Conservation (phyloP, 2,797 vertebrate genomes). For the Lophius americanus region DNA sequence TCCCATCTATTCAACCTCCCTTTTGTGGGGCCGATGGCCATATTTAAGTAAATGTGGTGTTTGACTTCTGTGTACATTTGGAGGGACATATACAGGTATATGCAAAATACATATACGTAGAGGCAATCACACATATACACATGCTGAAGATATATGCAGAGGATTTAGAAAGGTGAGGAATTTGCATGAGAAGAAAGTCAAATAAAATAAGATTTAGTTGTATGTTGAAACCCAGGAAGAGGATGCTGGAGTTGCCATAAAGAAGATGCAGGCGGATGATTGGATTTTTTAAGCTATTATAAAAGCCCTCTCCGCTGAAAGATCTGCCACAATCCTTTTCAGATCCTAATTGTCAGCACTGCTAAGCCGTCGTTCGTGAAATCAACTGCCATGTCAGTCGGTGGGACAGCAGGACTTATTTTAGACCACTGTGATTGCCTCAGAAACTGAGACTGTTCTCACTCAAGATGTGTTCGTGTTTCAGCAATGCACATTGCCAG, state of each 20-base stretch:
- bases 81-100: too few species aligned
- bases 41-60: too few species aligned
- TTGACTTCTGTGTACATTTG: too few species aligned
- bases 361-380: slow-evolving; percentile 64
- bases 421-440: slow-evolving; percentile 58
- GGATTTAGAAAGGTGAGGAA: too few species aligned
- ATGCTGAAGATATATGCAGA: too few species aligned
- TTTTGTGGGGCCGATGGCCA: too few species aligned
- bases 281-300: slow-evolving; percentile 66
- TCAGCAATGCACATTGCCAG: slow-evolving; percentile 1
- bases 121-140: too few species aligned
- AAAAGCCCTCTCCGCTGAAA: slow-evolving; percentile 57
- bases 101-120: too few species aligned
- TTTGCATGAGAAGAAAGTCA: too few species aligned
- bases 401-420: slow-evolving; percentile 49
- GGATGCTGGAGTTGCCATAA: slow-evolving; percentile 36
- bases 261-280: slow-evolving; percentile 61
- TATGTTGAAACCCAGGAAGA: slow-evolving; percentile 32
- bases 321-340: slow-evolving; percentile 64
- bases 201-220: slow-evolving; percentile 18
- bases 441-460: slow-evolving; percentile 41
- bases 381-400: slow-evolving; percentile 52
- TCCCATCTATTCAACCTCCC: too few species aligned
- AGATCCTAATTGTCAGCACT: slow-evolving; percentile 63
- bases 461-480: slow-evolving; percentile 25